These are phyloP conservation scores for Ferrisia virgata DNA, from an alignment of 2,888 invertebrate species.

Conservation along the genomic window DNA sequence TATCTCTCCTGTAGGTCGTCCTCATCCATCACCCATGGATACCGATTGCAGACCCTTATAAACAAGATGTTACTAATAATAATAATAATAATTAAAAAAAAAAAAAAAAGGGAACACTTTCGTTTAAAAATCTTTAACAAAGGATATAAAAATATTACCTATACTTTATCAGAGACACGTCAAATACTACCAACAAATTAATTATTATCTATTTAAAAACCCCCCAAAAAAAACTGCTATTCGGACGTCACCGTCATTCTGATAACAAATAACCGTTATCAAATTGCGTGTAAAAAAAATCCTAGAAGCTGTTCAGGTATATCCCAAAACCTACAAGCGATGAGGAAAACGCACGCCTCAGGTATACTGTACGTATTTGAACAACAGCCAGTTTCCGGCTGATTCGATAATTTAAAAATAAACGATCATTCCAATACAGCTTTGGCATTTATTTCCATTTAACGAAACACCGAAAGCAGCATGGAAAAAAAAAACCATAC, in stretches of 20 bases:
- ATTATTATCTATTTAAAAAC: neutral
- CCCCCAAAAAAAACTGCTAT: too few species aligned
- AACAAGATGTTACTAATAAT: neutral
- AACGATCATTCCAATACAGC: neutral
- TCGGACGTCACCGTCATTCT: neutral
- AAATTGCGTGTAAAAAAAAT: neutral
- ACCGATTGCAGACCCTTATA: neutral
- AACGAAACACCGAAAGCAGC: neutral
- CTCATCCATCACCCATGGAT: neutral
- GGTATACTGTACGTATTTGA: neutral
- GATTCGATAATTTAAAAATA: slow-evolving; percentile 6
- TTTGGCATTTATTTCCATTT: neutral
- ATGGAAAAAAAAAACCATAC: neutral
- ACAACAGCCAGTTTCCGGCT: neutral
- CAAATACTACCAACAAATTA: neutral
- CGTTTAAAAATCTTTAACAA: too few species aligned
- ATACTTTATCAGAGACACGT: neutral
- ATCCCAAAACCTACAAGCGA: neutral
- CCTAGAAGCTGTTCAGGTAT: too few species aligned
- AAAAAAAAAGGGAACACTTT: too few species aligned
- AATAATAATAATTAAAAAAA: neutral
- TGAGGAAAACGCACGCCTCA: neutral
- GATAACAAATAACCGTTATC: neutral
- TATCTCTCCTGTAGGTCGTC: neutral
- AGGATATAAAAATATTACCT: neutral